Evolutionary conservation across 92 coral and sea anemone species (phyloP).

Genomic region (Porites divaricata): DNA sequence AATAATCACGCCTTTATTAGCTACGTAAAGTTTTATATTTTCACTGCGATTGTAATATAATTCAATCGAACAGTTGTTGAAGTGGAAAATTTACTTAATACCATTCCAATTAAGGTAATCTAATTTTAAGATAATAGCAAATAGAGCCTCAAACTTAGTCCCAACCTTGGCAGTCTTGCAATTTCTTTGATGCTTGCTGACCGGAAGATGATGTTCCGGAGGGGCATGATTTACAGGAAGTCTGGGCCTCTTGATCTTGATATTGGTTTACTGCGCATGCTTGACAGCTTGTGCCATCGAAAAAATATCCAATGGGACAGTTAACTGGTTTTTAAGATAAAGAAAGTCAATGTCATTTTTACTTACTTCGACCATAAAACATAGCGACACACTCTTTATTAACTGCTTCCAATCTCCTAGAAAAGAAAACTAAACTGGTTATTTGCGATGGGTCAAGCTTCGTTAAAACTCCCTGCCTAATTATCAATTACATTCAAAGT

Average conservation of each 20-base stretch:
- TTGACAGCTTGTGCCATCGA: conserved; percentile 42
- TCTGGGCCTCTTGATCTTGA: conserved; percentile 66
- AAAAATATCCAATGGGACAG: conserved; percentile 68
- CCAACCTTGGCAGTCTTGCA: conserved; percentile 32
- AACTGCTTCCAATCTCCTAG: no score
- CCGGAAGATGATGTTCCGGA: conserved; percentile 54
- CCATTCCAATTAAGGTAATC: no score
- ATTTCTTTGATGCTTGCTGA: conserved; percentile 30
- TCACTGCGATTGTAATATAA: no score
- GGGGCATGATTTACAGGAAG: conserved; percentile 63
- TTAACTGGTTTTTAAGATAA: conserved; percentile 30
- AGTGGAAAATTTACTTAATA: no score
- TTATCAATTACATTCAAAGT: no score
- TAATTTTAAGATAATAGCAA: no score
- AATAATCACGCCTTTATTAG: no score
- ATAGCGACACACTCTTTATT: neutral
- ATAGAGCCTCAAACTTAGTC: conserved; percentile 2
- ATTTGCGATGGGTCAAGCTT: no score
- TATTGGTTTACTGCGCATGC: conserved; percentile 65
- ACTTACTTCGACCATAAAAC: neutral
- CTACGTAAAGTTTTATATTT: no score
- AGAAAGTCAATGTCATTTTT: neutral
- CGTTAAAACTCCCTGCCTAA: no score
- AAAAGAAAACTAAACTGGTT: no score
- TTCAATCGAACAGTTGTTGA: no score